These are phyloP conservation scores for Pachycephus smyrnensis DNA, from an alignment of 2,888 invertebrate genomes.

Conservation along the genomic window DNA sequence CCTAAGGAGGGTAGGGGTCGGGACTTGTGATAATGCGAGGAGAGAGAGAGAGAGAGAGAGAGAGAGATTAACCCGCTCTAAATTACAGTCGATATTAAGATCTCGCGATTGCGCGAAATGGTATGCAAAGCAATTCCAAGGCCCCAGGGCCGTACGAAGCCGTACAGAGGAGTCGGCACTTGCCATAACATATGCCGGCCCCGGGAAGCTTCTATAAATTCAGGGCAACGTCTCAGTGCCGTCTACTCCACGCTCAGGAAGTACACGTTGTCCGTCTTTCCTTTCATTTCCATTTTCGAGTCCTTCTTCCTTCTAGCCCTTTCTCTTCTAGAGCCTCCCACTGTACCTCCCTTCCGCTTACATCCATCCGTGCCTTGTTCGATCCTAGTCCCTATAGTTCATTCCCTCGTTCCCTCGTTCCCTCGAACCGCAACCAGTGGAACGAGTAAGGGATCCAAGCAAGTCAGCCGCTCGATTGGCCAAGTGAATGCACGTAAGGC, in stretches of 20 bases:
- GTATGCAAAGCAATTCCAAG: slow-evolving; percentile 64
- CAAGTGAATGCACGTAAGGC: not conserved
- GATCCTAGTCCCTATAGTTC: not conserved
- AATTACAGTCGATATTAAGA: slow-evolving; percentile 66
- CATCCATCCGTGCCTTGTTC: not conserved
- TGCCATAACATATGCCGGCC: slow-evolving; percentile 40
- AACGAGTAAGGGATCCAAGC: not conserved
- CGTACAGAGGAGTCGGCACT: not conserved
- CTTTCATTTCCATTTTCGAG: slow-evolving; percentile 3
- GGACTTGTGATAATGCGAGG: not conserved
- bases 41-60: slow-evolving; percentile 21
- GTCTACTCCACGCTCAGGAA: not conserved
- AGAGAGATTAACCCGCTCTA: slow-evolving; percentile 41
- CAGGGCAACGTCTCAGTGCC: slow-evolving; percentile 36
- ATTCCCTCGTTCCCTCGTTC: not conserved
- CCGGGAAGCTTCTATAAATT: slow-evolving; percentile 53
- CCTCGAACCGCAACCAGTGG: not conserved
- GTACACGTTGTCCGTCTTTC: not conserved
- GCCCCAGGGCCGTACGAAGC: slow-evolving; percentile 3
- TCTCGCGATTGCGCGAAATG: slow-evolving; percentile 64
- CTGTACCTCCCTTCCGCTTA: not conserved
- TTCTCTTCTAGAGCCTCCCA: not conserved
- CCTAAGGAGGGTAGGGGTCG: not conserved
- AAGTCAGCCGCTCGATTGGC: not conserved
- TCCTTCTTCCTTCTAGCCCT: not conserved